Evolutionary conservation across 23 tunicate genomes (phyloP), one percentile per base, ranked within the genome.

Genomic region (Halocynthia aurantium): DNA sequence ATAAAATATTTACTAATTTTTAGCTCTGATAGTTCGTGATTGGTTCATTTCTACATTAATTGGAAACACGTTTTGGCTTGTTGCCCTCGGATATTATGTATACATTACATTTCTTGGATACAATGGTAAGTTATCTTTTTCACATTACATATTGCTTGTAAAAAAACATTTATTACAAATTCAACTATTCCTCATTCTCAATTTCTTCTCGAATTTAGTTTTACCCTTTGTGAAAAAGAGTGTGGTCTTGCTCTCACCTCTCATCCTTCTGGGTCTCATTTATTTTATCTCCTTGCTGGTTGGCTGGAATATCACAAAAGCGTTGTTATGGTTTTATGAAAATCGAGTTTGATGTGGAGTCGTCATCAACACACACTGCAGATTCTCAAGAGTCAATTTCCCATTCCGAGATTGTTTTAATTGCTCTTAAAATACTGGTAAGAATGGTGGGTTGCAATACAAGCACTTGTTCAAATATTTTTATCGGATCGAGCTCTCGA

Each of bases 11-110:
- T 31, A 31, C 44, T 31, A 31, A 31, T 31, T 31, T 70, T 57
- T 80, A 88, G 94, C 98, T 56, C 62, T 96, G 10, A 87, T 89
- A 22, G 86, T 40, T 40, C 82, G 72, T 61, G 71, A 62, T 7
- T 76, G 84, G 76, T 89, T 89, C 67, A 55, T 89, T 8, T 73
- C 90, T 10, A 78, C 89, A 8, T 55, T 96, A 51, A 58, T 96
- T 22, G 99, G 99, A 61, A 96, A 96, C 78, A 89, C 93, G 19
- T 96, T 96, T 62, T 96, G 99, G 99, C 84, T 96, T 61, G 83
- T 86, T 21, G 96, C 99, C 22, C 57, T 96, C 55, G 88, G 89
- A 50, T 96, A 96, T 80, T 96, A 96, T 76, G 61, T 86, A 44
- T 96, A 96, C 69, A 89, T 96, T 40, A 96, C 99, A 13, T 96